Conservation (phyloP, 2,797 vertebrate species). For the Cyprinella venusta region DNA sequence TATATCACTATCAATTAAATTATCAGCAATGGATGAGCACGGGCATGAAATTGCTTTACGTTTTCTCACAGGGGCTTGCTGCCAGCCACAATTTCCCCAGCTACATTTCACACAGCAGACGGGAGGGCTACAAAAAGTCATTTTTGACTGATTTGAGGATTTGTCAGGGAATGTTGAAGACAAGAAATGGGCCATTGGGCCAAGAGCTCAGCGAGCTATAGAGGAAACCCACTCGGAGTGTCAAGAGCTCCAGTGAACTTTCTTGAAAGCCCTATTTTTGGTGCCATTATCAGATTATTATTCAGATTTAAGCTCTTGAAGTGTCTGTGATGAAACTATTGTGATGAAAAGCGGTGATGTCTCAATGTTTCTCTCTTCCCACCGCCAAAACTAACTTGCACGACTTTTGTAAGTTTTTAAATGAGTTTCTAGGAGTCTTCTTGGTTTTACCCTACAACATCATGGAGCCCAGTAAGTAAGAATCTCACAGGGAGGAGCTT, state of each 20-base stretch:
- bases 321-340: constrained; percentile 9
- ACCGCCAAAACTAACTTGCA: background rate
- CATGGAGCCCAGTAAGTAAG: background rate
- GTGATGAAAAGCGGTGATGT: background rate
- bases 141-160: constrained; percentile 59
- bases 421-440: background rate
- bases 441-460: constrained; percentile 5
- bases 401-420: constrained; percentile 11
- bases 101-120: constrained; percentile 66
- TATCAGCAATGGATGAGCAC: constrained; percentile 68
- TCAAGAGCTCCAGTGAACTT: constrained; percentile 40
- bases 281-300: background rate
- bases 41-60: constrained; percentile 76
- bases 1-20: constrained; percentile 75
- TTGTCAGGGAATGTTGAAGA: constrained; percentile 54
- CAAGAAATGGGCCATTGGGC: constrained; percentile 33
- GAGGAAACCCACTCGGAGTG: constrained; percentile 34
- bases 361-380: background rate
- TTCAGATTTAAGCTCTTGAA: constrained; percentile 20
- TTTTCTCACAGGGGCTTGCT: constrained; percentile 61
- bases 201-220: constrained; percentile 18
- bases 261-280: constrained; percentile 33
- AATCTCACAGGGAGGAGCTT: constrained; percentile 31
- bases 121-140: constrained; percentile 55
- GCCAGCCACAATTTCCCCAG: constrained; percentile 64